phyloP scores from a whole-genome alignment of 1,140 invertebrate genomes.

The Heliconius himera region DNA sequence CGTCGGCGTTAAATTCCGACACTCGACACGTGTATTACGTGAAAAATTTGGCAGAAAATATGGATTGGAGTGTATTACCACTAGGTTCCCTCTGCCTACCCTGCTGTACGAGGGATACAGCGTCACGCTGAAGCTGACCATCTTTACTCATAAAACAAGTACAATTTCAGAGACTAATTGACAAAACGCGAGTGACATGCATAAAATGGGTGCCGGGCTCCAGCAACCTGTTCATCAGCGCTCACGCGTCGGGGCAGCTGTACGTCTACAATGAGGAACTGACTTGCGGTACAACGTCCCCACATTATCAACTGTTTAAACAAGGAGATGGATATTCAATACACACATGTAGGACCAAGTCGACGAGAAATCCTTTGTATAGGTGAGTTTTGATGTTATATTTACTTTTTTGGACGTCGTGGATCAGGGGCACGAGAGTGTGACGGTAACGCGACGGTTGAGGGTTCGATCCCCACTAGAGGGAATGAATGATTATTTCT shows the following conservation, averaged over 20 bases:
- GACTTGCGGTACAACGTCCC: constrained; percentile 90
- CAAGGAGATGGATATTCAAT: constrained; percentile 96
- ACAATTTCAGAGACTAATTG: constrained; percentile 93
- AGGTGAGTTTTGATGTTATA: constrained; percentile 41
- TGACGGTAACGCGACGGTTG: no score
- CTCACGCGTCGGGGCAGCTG: constrained; percentile 97
- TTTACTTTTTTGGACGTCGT: background rate
- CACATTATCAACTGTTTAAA: constrained; percentile 97
- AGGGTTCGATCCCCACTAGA: no score
- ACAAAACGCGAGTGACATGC: constrained; percentile 99
- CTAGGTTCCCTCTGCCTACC: no score
- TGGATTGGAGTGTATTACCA: no score
- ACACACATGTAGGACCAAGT: constrained; percentile 98
- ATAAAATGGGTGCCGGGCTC: constrained; percentile 98
- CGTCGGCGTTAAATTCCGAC: no score
- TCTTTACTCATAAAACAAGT: background rate
- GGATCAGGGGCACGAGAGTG: no score
- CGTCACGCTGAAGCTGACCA: no score
- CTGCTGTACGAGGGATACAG: no score
- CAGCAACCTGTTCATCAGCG: constrained; percentile 95
- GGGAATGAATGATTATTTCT: no score
- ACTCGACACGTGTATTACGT: no score
- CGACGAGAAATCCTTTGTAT: constrained; percentile 96
- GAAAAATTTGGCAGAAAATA: no score
- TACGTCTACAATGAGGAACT: constrained; percentile 99